Conservation (phyloP, 2,797 vertebrate species). For the Rousettus madagascariensis region DNA sequence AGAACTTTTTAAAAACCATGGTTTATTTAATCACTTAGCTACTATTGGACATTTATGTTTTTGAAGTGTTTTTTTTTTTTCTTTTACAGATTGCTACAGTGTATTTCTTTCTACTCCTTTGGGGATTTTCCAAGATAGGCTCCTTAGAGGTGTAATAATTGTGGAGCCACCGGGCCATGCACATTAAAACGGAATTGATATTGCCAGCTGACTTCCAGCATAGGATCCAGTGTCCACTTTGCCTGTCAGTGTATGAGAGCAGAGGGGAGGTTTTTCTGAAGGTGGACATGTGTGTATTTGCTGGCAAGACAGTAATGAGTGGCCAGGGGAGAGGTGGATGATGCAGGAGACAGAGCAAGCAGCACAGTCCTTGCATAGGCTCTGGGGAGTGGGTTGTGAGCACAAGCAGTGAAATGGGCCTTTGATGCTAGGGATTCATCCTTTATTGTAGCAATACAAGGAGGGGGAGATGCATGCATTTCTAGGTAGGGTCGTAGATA, state of each 20-base stretch:
- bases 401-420: background rate
- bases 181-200: background rate
- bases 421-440: background rate
- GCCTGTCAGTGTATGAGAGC: background rate
- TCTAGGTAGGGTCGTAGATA: background rate
- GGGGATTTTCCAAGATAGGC: background rate
- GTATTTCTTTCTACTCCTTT: background rate
- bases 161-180: background rate
- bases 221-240: background rate
- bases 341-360: background rate
- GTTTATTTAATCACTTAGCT: background rate
- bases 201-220: background rate
- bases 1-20: background rate
- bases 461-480: background rate
- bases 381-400: background rate
- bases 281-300: background rate
- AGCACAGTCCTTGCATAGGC: background rate
- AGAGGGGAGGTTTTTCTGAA: slow-evolving; percentile 25
- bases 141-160: background rate
- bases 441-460: background rate
- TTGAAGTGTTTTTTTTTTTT: background rate
- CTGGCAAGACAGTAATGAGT: background rate
- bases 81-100: background rate
- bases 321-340: background rate
- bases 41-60: background rate